These are phyloP conservation scores for Tetropium fuscum DNA, from an alignment of 2,888 invertebrate genomes.

Conservation along the genomic window DNA sequence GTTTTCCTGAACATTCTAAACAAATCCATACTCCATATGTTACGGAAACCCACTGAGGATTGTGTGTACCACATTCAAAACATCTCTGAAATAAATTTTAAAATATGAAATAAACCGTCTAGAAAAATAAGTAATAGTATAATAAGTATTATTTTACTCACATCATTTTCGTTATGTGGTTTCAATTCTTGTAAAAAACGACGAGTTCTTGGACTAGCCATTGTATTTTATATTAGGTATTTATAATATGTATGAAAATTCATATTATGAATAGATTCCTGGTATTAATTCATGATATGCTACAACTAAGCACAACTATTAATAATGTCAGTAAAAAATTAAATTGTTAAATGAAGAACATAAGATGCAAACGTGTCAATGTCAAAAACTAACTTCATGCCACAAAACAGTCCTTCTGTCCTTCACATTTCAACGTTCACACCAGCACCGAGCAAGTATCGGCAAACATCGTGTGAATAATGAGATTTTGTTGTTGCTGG, in stretches of 20 bases:
- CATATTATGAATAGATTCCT: neutral
- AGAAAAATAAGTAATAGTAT: conserved; percentile 61
- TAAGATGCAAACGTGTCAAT: conserved; percentile 12
- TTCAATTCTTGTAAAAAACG: conserved; percentile 91
- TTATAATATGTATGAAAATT: conserved; percentile 3
- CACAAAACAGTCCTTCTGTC: neutral
- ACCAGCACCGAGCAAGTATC: too few relatives aligned
- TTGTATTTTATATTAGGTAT: conserved; percentile 61
- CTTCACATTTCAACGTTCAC: neutral
- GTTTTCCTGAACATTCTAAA: conserved; percentile 98
- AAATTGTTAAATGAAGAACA: neutral
- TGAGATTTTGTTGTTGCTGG: too few relatives aligned
- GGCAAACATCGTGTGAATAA: too few relatives aligned
- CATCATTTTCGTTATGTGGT: conserved; percentile 91
- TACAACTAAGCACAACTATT: conserved; percentile 1
- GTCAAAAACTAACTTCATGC: conserved; percentile 11
- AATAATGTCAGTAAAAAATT: neutral
- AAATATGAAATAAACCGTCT: neutral
- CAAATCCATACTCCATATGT: conserved; percentile 99
- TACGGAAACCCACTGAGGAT: conserved; percentile 99
- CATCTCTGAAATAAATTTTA: conserved; percentile 85
- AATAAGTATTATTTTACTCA: conserved; percentile 69
- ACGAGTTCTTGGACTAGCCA: conserved; percentile 97
- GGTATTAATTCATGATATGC: conserved; percentile 1
- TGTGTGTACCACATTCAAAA: conserved; percentile 96